These are phyloP conservation scores for Chymomyza procnemis DNA, from an alignment of 2,888 invertebrate species.

Conservation along the genomic window DNA sequence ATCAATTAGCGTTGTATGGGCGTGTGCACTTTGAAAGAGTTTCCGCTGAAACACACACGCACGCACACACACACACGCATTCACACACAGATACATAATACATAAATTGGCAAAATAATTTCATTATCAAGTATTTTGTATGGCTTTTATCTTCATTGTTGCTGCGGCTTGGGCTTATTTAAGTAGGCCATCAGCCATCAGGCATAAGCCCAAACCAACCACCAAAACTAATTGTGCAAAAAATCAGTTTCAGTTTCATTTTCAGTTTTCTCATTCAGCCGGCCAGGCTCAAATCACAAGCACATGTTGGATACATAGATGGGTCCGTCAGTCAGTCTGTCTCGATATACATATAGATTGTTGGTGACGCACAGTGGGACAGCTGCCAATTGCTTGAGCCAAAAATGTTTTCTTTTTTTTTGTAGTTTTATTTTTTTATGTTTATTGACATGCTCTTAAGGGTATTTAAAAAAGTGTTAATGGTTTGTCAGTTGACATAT, in stretches of 20 bases:
- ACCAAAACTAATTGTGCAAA: slow-evolving; percentile 20
- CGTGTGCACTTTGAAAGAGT: not conserved
- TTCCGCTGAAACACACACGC: not conserved
- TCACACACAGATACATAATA: slow-evolving; percentile 9
- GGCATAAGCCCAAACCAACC: not conserved
- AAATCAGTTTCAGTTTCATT: not conserved
- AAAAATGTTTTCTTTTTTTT: not conserved
- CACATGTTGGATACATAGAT: not conserved
- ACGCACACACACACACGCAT: slow-evolving; percentile 8
- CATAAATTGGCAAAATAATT: slow-evolving; percentile 33
- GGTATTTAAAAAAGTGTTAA: not conserved
- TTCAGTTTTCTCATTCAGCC: not conserved
- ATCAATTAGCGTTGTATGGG: not conserved
- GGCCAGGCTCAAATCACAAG: not conserved
- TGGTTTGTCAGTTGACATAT: not conserved
- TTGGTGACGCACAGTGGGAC: not conserved
- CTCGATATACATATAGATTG: too few relatives aligned
- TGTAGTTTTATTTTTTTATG: not conserved
- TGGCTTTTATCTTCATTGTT: slow-evolving; percentile 26
- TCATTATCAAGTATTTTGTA: slow-evolving; percentile 39
- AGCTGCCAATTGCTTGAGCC: not conserved
- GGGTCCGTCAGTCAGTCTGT: too few relatives aligned
- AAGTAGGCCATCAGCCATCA: slow-evolving; percentile 19
- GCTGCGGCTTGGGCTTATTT: slow-evolving; percentile 11
- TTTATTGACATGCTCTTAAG: too few relatives aligned